These are phyloP conservation scores for Serrognathus titanus DNA, from an alignment of 2,888 invertebrate species.

Conservation along the genomic window DNA sequence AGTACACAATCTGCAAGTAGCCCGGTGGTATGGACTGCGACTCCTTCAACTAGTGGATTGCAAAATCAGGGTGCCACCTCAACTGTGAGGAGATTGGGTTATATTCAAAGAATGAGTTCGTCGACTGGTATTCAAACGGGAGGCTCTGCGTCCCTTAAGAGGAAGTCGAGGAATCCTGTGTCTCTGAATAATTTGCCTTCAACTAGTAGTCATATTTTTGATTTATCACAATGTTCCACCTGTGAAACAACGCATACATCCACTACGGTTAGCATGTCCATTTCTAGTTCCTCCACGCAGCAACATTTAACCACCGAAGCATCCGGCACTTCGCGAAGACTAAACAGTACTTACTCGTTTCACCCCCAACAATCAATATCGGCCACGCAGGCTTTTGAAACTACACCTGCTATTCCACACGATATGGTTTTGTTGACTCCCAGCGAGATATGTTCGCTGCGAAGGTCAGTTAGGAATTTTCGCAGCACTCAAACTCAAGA, in stretches of 20 bases:
- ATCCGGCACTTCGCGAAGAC: not conserved
- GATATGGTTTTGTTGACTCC: constrained; percentile 4
- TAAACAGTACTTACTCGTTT: not conserved
- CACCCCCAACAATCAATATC: not conserved
- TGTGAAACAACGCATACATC: not conserved
- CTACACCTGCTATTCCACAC: not conserved
- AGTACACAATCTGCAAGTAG: constrained; percentile 16
- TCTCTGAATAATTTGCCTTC: not conserved
- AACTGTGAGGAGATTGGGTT: no score
- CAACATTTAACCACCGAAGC: not conserved
- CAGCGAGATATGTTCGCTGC: constrained; percentile 6
- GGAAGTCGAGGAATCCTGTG: no score
- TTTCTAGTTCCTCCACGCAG: not conserved
- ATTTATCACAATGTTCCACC: not conserved
- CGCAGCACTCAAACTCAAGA: constrained; percentile 5
- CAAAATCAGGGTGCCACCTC: no score
- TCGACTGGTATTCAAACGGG: no score
- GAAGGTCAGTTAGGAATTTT: not conserved
- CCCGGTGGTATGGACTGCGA: not conserved
- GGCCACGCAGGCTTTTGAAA: not conserved
- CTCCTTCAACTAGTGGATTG: not conserved
- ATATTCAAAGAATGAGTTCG: no score
- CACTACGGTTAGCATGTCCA: not conserved
- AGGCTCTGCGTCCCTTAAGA: no score
- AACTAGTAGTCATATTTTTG: not conserved